Percentiles rank a stretch among this genome's conserved stretches.
Conservation (phyloP, 2,888 invertebrate genomes). For the Phanerotoma sp. region DNA sequence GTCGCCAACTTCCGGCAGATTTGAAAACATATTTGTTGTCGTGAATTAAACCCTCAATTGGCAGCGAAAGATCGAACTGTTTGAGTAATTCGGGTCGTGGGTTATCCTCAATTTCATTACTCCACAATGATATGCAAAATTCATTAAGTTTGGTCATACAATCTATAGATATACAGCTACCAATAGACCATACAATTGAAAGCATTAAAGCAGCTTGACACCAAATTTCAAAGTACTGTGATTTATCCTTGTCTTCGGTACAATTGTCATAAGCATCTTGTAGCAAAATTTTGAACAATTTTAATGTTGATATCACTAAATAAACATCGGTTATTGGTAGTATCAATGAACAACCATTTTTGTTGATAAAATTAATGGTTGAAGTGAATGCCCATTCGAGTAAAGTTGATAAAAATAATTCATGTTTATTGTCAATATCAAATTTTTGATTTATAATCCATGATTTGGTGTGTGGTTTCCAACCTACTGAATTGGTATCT, state of each 20-base stretch:
- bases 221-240: conserved; percentile 57
- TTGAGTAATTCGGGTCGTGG: conserved; percentile 60
- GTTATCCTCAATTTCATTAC: conserved; percentile 44
- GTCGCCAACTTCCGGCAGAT: conserved; percentile 63
- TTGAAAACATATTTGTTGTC: conserved; percentile 65
- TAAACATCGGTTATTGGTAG: conserved; percentile 48
- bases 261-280: conserved; percentile 45
- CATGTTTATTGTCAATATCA: conserved; percentile 35
- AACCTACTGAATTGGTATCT: conserved; percentile 61
- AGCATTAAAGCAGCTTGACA: conserved; percentile 60
- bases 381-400: conserved; percentile 64
- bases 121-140: conserved; percentile 45
- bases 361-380: conserved; percentile 60
- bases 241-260: conserved; percentile 42
- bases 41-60: conserved; percentile 61
- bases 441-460: conserved; percentile 27
- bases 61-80: conserved; percentile 61
- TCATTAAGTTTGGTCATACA: conserved; percentile 54
- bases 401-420: conserved; percentile 47
- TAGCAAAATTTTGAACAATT: conserved; percentile 52
- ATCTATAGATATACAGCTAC: conserved; percentile 58
- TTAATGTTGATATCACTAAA: conserved; percentile 50
- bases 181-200: conserved; percentile 61
- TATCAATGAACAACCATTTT: conserved; percentile 55
- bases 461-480: conserved; percentile 58